phyloP scores from a whole-genome alignment of 2,113 vertebrate species.

The Prunella fulvescens region DNA sequence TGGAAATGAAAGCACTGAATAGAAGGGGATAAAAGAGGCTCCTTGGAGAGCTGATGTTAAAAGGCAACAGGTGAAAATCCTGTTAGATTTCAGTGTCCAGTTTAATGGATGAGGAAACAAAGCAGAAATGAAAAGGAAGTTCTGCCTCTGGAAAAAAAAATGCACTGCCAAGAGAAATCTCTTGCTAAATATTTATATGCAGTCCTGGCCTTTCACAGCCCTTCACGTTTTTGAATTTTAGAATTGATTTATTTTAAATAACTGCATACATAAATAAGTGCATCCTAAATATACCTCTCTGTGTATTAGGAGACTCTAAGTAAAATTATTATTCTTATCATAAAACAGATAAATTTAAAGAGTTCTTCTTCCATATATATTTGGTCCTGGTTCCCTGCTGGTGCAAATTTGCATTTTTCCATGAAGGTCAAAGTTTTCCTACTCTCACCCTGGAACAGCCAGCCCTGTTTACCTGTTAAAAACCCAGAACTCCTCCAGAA shows the following conservation, averaged over 20 bases:
- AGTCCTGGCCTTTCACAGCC: neutral
- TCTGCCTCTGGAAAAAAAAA: neutral
- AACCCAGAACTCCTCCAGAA: neutral
- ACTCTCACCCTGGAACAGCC: neutral
- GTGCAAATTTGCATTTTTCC: neutral
- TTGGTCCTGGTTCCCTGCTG: neutral
- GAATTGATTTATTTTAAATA: neutral
- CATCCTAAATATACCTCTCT: neutral
- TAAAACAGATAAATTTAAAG: neutral
- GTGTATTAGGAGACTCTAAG: neutral
- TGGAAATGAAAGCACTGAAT: neutral
- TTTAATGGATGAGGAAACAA: neutral
- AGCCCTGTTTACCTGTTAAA: neutral
- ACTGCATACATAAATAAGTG: neutral
- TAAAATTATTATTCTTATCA: neutral
- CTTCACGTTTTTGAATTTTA: neutral
- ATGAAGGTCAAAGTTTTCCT: neutral
- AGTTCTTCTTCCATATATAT: neutral
- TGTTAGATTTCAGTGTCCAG: neutral
- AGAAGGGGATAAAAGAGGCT: neutral
- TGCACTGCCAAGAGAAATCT: neutral
- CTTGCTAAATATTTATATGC: neutral
- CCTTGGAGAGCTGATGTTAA: neutral
- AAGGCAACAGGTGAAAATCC: slow-evolving; percentile 11
- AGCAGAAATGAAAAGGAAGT: neutral